These are phyloP conservation scores for Caenorhabditis tropicalis DNA, from an alignment of 1,140 invertebrate species.

Conservation along the genomic window DNA sequence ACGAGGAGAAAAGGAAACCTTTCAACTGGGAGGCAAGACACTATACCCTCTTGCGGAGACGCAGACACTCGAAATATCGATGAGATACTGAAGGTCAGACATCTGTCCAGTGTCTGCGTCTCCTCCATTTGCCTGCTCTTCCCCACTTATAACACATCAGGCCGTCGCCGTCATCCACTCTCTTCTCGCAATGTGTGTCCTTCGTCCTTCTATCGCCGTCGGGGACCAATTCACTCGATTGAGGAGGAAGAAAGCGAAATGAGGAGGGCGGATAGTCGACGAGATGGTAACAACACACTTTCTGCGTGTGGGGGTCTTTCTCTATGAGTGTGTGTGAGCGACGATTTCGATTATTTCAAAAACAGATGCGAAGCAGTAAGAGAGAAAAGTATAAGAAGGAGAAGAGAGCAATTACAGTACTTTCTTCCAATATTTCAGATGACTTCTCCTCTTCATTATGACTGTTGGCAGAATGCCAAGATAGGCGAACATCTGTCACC, in stretches of 20 bases:
- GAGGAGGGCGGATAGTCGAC: not conserved
- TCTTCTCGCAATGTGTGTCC: not conserved
- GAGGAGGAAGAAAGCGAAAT: not conserved
- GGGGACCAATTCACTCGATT: not conserved
- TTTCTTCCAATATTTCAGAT: no score
- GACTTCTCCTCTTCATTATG: not conserved
- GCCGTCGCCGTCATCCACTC: not conserved
- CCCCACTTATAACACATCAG: not conserved
- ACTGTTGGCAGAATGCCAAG: not conserved
- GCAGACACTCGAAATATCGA: not conserved
- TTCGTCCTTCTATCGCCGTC: not conserved
- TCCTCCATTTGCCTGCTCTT: not conserved
- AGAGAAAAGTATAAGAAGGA: not conserved
- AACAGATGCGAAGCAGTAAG: conserved; percentile 44
- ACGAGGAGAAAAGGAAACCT: not conserved
- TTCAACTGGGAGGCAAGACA: not conserved
- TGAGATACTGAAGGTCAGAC: conserved; percentile 16
- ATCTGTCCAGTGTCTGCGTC: not conserved
- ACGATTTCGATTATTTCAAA: conserved; percentile 35
- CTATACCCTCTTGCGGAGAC: not conserved
- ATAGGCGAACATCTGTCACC: not conserved
- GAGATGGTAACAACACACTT: conserved; percentile 3
- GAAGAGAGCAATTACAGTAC: no score
- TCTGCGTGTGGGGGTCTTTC: not conserved
- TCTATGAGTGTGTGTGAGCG: not conserved